Evolutionary conservation across 1,140 invertebrate genomes (phyloP).

Genomic region (Prorops nasuta): DNA sequence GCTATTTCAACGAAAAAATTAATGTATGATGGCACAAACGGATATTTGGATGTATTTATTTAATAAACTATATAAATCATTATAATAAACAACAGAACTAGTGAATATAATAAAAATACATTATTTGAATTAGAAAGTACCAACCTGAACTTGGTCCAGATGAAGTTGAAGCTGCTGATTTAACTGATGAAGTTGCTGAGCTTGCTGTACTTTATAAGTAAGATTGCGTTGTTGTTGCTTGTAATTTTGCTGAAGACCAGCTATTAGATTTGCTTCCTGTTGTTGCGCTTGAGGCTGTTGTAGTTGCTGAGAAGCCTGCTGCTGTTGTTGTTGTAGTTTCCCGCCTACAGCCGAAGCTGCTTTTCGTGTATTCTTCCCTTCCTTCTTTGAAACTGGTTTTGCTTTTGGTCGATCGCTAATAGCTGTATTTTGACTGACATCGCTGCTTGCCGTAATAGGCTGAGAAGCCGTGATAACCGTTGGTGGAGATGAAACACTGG

Average conservation of each 20-base stretch:
- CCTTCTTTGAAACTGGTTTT: constrained; percentile 75
- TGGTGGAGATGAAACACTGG: constrained; percentile 27
- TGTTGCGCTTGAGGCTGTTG: constrained; percentile 20
- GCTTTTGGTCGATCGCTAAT: constrained; percentile 79
- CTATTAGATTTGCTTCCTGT: constrained; percentile 17
- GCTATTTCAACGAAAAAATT: constrained; percentile 12
- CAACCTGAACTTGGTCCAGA: constrained; percentile 48
- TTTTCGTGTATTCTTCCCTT: constrained; percentile 63
- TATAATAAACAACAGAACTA: background rate
- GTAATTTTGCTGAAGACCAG: background rate
- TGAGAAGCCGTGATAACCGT: constrained; percentile 37
- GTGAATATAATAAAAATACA: background rate
- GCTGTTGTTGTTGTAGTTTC: constrained; percentile 39
- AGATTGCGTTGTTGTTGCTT: background rate
- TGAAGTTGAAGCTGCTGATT: constrained; percentile 52
- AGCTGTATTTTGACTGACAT: constrained; percentile 66
- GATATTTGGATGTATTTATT: background rate
- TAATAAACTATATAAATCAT: background rate
- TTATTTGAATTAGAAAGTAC: constrained; percentile 11
- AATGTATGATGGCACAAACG: background rate
- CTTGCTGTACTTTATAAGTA: constrained; percentile 8
- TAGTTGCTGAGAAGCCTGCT: constrained; percentile 41
- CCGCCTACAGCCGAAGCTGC: constrained; percentile 37
- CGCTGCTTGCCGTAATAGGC: constrained; percentile 49
- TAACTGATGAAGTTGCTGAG: constrained; percentile 27